These are phyloP conservation scores for Monochamus saltuarius DNA, from an alignment of 1,140 invertebrate genomes.

Conservation along the genomic window DNA sequence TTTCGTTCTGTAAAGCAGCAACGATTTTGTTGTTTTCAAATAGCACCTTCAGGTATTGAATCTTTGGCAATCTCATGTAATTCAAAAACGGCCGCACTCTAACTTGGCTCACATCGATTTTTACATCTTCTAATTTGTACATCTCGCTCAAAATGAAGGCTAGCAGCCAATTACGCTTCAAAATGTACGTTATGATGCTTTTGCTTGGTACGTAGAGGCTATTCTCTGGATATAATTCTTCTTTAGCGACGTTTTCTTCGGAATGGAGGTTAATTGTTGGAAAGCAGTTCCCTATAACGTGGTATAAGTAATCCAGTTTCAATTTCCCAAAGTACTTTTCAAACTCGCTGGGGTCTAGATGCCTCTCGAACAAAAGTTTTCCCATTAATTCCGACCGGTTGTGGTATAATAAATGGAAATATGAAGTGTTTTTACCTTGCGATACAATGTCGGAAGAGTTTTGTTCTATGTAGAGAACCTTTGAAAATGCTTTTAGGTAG, in stretches of 20 bases:
- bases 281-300: slow-evolving; percentile 59
- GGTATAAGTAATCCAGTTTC: slow-evolving; percentile 61
- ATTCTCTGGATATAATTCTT: slow-evolving; percentile 33
- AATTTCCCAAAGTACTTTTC: slow-evolving; percentile 57
- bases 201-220: slow-evolving; percentile 42
- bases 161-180: slow-evolving; percentile 59
- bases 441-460: slow-evolving; percentile 51
- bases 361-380: slow-evolving; percentile 59
- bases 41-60: slow-evolving; percentile 50
- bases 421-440: slow-evolving; percentile 44
- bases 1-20: slow-evolving; percentile 53
- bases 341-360: slow-evolving; percentile 57
- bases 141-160: slow-evolving; percentile 59
- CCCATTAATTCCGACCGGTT: slow-evolving; percentile 55
- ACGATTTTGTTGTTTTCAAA: slow-evolving; percentile 56
- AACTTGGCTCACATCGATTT: slow-evolving; percentile 46
- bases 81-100: slow-evolving; percentile 52
- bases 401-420: slow-evolving; percentile 47
- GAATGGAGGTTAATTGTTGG: slow-evolving; percentile 52
- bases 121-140: slow-evolving; percentile 46
- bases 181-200: slow-evolving; percentile 57
- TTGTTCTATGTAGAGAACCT: slow-evolving; percentile 51
- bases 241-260: slow-evolving; percentile 34
- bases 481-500: slow-evolving; percentile 52
- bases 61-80: slow-evolving; percentile 51